Evolutionary conservation across 2,888 invertebrate species (phyloP), one percentile per base, ranked within the genome.

Genomic region (Oasisia sp.): DNA sequence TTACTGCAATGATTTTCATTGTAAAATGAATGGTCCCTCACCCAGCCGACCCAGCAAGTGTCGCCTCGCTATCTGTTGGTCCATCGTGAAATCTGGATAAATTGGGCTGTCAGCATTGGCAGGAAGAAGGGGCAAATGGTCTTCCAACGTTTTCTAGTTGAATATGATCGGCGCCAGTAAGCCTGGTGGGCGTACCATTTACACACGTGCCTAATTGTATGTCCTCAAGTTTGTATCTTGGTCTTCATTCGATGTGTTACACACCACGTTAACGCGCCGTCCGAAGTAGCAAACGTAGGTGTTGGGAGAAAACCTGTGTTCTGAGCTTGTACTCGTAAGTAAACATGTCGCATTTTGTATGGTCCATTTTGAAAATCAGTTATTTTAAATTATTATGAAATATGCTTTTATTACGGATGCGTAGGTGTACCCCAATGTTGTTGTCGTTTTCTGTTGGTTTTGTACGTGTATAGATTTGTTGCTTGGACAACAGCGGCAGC

Each of bases 131-230:
- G 11, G 56, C 56, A 56, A 56, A 56, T 7, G 56, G 56, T 56
- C 56, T 14, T 56, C 56, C 56, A 56, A 56, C 56, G 19, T 11
- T 74, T 74, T 74, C 7, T 74, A 74, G 74, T 74, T 74, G n/a
- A 38, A 74, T 74, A 74, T 7, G 74, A 74, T 27, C 74, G 27
- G 74, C 74, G 74, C 27, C 74, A n/a, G 74, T 27, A 74, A 74
- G 74, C 74, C 74, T 27, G 27, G n/a, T 7, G n/a, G 14, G 74
- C 19, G 74, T 74, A 74, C 74, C 19, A 74, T 74, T 74, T 74
- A 74, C 74, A 74, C 74, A 74, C n/a, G 74, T 74, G 74, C 74
- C 74, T 74, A 74, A 74, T 74, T 74, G 74, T 74, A 74, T 74
- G n/a, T 74, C 74, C 74, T 74, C n/a, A 74, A 74, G 74, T 74